These are phyloP conservation scores for Eilema griseolum DNA, from an alignment of 2,888 invertebrate genomes.

Conservation along the genomic window DNA sequence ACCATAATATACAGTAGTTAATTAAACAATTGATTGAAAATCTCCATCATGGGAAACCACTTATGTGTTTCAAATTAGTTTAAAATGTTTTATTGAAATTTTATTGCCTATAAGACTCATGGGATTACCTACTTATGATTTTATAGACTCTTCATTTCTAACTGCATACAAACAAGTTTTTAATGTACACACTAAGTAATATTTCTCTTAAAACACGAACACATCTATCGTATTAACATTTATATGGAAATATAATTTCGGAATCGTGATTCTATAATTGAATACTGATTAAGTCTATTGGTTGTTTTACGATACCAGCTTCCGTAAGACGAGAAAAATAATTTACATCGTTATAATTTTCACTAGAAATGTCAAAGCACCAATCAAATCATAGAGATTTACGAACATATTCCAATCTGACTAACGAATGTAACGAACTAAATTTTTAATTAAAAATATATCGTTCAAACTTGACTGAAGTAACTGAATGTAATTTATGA, in stretches of 20 bases:
- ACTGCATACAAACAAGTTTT: conserved; percentile 42
- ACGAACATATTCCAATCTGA: conserved; percentile 61
- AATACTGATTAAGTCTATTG: conserved; percentile 51
- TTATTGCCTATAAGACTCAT: conserved; percentile 4
- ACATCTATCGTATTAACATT: conserved; percentile 41
- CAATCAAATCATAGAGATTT: conserved; percentile 55
- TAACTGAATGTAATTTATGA: conserved; percentile 76
- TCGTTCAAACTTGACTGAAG: conserved; percentile 63
- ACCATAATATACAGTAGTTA: conserved; percentile 12
- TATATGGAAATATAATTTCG: conserved; percentile 50
- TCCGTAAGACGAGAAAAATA: conserved; percentile 48
- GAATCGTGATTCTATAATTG: conserved; percentile 50
- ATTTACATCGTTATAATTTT: conserved; percentile 50
- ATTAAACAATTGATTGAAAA: conserved; percentile 10
- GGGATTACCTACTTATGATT: conserved; percentile 21
- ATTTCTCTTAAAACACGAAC: conserved; percentile 40
- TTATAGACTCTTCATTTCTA: conserved; percentile 41
- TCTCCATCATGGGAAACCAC: conserved; percentile 12
- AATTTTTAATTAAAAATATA: conserved; percentile 80
- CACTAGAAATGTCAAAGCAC: conserved; percentile 51
- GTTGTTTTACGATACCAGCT: conserved; percentile 55
- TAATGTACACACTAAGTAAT: conserved; percentile 38
- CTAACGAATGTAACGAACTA: conserved; percentile 76
- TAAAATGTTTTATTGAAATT: conserved; percentile 7
- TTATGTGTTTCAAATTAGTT: conserved; percentile 11